Evolutionary conservation across 2,888 invertebrate species (phyloP).

Genomic region (Fissipunctia ypsillon): DNA sequence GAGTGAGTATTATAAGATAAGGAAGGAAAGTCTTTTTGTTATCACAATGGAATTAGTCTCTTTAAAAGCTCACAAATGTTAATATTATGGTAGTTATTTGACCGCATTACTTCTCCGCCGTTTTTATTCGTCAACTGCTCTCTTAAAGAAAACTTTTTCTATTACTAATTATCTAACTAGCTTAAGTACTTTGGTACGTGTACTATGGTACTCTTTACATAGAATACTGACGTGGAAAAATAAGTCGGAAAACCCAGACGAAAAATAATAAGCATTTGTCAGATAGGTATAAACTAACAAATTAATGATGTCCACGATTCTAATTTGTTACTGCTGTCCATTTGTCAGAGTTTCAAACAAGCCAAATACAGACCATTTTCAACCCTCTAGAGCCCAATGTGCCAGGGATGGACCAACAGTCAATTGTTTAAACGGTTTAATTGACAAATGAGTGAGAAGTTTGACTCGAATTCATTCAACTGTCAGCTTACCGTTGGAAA

Average conservation of each 20-base stretch:
- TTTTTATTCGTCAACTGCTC: not conserved
- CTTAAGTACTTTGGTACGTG: not conserved
- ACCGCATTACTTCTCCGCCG: too few relatives aligned
- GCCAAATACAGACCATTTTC: not conserved
- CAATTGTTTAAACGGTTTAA: slow-evolving; percentile 15
- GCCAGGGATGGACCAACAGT: not conserved
- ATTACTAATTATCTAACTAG: not conserved
- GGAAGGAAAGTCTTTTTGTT: not conserved
- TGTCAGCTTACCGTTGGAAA: slow-evolving; percentile 1
- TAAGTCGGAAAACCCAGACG: not conserved
- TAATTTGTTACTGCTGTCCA: not conserved
- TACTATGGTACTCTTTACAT: not conserved
- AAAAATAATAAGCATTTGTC: not conserved
- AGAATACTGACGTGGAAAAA: too few relatives aligned
- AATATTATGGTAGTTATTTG: not conserved
- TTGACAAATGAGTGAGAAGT: slow-evolving; percentile 19
- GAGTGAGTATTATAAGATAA: slow-evolving; percentile 70
- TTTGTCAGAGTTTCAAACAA: slow-evolving; percentile 18
- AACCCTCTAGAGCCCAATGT: not conserved
- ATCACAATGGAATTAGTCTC: not conserved
- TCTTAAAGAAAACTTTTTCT: not conserved
- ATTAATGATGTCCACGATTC: not conserved
- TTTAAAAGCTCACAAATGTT: not conserved
- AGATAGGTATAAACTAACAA: not conserved
- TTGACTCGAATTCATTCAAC: slow-evolving; percentile 24